phyloP scores from a whole-genome alignment of 2,113 vertebrate species.

The Scartelaos histophorus region DNA sequence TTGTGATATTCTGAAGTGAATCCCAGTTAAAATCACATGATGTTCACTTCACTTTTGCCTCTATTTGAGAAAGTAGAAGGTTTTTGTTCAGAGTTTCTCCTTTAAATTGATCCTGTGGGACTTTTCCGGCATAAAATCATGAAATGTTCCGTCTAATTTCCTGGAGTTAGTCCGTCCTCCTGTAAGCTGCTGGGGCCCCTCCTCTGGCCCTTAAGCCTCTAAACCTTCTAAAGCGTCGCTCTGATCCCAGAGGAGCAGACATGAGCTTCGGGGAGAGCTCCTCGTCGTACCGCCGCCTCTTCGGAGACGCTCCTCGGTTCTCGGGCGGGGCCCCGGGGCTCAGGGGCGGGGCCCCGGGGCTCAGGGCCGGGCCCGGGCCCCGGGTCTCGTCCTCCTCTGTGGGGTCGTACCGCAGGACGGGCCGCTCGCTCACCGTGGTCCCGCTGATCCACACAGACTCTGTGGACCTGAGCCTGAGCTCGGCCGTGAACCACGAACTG shows the following conservation, averaged over 20 bases:
- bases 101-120: no score
- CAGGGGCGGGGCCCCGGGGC: slow-evolving; percentile 48
- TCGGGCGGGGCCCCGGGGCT: slow-evolving; percentile 50
- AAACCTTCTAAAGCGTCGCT: slow-evolving; percentile 45
- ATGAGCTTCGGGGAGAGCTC: slow-evolving; percentile 82
- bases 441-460: slow-evolving; percentile 63
- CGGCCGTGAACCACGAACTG: slow-evolving; percentile 78
- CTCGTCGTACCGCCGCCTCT: slow-evolving; percentile 83
- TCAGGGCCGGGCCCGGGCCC: slow-evolving; percentile 63
- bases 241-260: slow-evolving; percentile 39
- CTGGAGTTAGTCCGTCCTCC: no score
- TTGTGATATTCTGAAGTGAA: no score
- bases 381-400: slow-evolving; percentile 64
- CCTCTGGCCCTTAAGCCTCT: slow-evolving; percentile 47
- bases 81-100: no score
- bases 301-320: slow-evolving; percentile 78
- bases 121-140: no score
- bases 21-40: no score
- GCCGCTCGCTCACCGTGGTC: slow-evolving; percentile 50
- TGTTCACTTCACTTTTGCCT: no score
- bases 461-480: slow-evolving; percentile 77
- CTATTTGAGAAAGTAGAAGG: no score
- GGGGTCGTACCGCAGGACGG: slow-evolving; percentile 52
- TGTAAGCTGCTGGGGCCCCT: slow-evolving; percentile 54
- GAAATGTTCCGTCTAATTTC: no score